A percentile compares a stretch with the other conserved stretches of the same genome.
phyloP scores from a whole-genome alignment of 2,797 vertebrate species.

The Lepilemur septentrionalis region DNA sequence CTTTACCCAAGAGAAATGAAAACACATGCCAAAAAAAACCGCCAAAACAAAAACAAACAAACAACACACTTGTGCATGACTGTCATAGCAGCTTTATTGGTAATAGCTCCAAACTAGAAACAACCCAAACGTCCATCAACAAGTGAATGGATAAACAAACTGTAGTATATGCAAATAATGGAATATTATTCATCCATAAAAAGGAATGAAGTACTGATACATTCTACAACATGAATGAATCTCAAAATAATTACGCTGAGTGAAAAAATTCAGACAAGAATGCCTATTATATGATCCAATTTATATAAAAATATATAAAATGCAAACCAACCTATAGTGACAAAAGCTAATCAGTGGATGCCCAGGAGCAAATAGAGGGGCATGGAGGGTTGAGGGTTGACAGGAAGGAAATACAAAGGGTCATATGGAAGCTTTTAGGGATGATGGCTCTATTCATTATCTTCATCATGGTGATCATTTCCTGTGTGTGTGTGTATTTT shows the following conservation, averaged over 20 bases:
- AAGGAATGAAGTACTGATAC: not conserved
- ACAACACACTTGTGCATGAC: not conserved
- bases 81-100: not conserved
- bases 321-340: not conserved
- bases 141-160: not conserved
- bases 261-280: not conserved
- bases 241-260: constrained; percentile 8
- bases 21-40: not conserved
- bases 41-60: not conserved
- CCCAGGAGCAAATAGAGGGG: not conserved
- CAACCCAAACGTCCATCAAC: not conserved
- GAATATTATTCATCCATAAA: not conserved
- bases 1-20: constrained; percentile 20
- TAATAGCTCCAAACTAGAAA: not conserved
- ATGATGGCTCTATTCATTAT: not conserved
- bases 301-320: not conserved
- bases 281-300: not conserved
- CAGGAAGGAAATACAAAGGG: not conserved
- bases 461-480: not conserved
- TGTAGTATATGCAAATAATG: not conserved
- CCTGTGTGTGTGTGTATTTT: no score
- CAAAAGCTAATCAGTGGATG: not conserved
- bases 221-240: not conserved
- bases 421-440: not conserved
- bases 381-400: no score